Conservation (phyloP, 2,113 vertebrate species). For the Heteronetta atricapilla region DNA sequence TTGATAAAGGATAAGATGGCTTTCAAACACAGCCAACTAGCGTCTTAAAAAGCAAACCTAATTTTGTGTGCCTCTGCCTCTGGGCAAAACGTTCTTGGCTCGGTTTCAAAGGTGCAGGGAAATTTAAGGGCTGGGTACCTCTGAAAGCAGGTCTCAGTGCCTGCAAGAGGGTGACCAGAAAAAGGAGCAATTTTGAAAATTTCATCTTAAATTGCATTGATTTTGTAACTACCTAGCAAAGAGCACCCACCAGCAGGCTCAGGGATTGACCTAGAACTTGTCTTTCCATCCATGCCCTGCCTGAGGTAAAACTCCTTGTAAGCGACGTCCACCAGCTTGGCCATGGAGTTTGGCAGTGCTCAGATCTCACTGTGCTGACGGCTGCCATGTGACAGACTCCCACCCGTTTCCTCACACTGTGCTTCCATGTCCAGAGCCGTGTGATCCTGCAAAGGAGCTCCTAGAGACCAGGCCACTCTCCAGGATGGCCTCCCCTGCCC, state of each 20-base stretch:
- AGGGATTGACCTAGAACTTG: not conserved
- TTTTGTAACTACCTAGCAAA: not conserved
- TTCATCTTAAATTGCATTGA: not conserved
- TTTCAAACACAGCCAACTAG: slow-evolving; percentile 41
- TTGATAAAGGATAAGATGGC: not conserved
- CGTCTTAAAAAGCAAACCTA: slow-evolving; percentile 1
- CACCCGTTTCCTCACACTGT: not conserved
- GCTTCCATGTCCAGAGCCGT: not conserved
- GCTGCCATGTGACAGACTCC: not conserved
- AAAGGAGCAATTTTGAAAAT: not conserved
- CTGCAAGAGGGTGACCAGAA: not conserved
- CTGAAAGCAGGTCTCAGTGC: not conserved
- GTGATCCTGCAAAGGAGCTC: not conserved
- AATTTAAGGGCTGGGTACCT: not conserved
- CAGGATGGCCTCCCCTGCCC: not conserved
- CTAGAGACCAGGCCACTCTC: not conserved
- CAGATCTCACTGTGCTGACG: fast-evolving
- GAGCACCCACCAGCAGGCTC: not conserved
- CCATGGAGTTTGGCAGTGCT: fast-evolving
- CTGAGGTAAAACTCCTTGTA: not conserved
- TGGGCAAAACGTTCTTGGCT: slow-evolving; percentile 8
- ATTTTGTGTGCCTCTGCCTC: not conserved
- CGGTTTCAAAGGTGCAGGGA: not conserved
- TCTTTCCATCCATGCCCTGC: not conserved
- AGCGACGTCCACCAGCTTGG: not conserved